A percentile compares a stretch with the other conserved stretches of the same genome.
Evolutionary conservation across 2,888 invertebrate species (phyloP).

Genomic region (Drosophila gaucha): DNA sequence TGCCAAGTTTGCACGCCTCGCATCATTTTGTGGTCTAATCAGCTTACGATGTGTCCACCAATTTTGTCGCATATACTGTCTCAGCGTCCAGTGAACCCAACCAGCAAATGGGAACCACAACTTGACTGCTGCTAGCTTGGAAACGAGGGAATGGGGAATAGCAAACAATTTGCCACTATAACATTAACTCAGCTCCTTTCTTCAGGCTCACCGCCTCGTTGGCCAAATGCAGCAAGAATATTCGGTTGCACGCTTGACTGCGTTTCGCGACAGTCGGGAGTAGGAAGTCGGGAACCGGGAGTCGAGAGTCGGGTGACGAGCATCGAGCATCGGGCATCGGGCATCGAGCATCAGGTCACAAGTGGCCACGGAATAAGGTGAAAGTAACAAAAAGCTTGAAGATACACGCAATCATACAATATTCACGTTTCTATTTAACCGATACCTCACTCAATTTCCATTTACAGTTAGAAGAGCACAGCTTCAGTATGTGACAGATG

Average conservation of each 20-base stretch:
- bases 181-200: conserved; percentile 23
- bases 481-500: background rate
- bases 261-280: background rate
- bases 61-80: conserved; percentile 27
- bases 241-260: conserved; percentile 10
- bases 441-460: too few species aligned
- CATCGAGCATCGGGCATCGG: background rate
- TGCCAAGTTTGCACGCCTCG: conserved; percentile 24
- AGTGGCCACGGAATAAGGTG: background rate
- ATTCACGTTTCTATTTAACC: background rate
- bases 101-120: background rate
- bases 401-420: background rate
- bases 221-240: conserved; percentile 5
- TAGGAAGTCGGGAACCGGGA: background rate
- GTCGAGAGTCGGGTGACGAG: background rate
- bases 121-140: background rate
- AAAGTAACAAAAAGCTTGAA: background rate
- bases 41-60: conserved; percentile 59
- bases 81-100: conserved; percentile 10
- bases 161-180: conserved; percentile 50
- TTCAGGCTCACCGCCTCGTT: background rate
- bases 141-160: conserved; percentile 4
- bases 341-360: background rate
- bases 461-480: too few species aligned
- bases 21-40: conserved; percentile 57